These are phyloP conservation scores for Corythoichthys haematopterus DNA, from an alignment of 2,113 vertebrate species.

Conservation along the genomic window DNA sequence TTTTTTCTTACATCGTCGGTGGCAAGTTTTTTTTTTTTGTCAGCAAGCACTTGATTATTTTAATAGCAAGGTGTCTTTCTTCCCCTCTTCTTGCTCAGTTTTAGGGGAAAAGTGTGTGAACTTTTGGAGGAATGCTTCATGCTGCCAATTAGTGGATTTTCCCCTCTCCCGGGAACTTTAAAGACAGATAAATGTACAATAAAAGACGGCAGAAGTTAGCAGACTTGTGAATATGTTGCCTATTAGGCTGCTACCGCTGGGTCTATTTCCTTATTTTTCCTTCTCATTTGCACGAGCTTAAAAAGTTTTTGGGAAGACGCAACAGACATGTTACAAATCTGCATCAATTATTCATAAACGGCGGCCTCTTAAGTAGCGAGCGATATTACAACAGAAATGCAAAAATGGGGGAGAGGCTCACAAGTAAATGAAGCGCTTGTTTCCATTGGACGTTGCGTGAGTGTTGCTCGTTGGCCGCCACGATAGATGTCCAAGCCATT, in stretches of 20 bases:
- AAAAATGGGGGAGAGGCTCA: too few species aligned
- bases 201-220: slow-evolving; percentile 25
- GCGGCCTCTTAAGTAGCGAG: neutral
- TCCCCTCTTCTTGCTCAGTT: slow-evolving; percentile 6
- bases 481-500: too few species aligned
- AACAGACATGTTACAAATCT: neutral
- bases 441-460: too few species aligned
- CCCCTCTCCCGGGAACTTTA: slow-evolving; percentile 32
- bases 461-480: too few species aligned
- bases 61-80: slow-evolving; percentile 54
- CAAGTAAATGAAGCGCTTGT: too few species aligned
- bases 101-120: slow-evolving; percentile 32
- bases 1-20: slow-evolving; percentile 51
- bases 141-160: slow-evolving; percentile 50
- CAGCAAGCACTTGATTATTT: slow-evolving; percentile 43
- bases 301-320: slow-evolving; percentile 9
- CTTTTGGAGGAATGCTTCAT: slow-evolving; percentile 49
- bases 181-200: slow-evolving; percentile 33
- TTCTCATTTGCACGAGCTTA: slow-evolving; percentile 26
- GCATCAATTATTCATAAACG: neutral
- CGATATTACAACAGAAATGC: neutral
- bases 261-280: slow-evolving; percentile 17
- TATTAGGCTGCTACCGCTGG: slow-evolving; percentile 32
- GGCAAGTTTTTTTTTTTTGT: slow-evolving; percentile 30
- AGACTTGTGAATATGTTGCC: slow-evolving; percentile 21